These are phyloP conservation scores for Bugulina stolonifera DNA, from an alignment of 2,888 invertebrate species.

Conservation along the genomic window DNA sequence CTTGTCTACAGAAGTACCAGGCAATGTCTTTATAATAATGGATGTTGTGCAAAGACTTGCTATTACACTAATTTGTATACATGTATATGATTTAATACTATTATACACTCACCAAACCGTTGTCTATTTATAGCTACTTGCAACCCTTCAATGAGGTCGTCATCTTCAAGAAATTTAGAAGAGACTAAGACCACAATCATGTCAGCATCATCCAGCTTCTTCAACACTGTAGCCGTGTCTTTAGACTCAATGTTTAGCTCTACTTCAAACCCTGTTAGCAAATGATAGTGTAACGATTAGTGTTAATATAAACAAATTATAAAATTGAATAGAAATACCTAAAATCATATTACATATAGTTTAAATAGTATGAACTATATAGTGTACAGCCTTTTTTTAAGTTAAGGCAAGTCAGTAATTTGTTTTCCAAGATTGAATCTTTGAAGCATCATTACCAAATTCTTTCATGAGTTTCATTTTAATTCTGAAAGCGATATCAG, in stretches of 20 bases:
- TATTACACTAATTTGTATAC: background rate
- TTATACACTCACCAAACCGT: slow-evolving; percentile 29
- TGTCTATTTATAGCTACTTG: slow-evolving; percentile 39
- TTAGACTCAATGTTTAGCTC: slow-evolving; percentile 30
- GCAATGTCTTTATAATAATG: no score
- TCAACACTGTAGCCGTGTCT: slow-evolving; percentile 31
- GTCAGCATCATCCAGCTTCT: slow-evolving; percentile 36
- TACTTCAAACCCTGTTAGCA: background rate
- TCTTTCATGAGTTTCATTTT: background rate
- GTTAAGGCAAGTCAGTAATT: no score
- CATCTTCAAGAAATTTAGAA: slow-evolving; percentile 35
- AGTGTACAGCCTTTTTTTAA: no score
- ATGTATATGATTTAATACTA: background rate
- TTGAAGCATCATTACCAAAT: no score
- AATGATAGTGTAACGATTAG: no score
- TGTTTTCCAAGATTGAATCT: no score
- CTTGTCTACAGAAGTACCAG: slow-evolving; percentile 17
- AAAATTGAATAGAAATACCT: no score
- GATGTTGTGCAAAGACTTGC: background rate
- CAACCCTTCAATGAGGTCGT: slow-evolving; percentile 39
- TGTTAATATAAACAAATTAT: no score
- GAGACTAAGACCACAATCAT: slow-evolving; percentile 41
- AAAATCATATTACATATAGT: no score
- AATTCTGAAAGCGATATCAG: background rate
- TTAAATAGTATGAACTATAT: no score